Conservation (phyloP, 92 coral and sea anemone genomes). For the Phenganax marumi region DNA sequence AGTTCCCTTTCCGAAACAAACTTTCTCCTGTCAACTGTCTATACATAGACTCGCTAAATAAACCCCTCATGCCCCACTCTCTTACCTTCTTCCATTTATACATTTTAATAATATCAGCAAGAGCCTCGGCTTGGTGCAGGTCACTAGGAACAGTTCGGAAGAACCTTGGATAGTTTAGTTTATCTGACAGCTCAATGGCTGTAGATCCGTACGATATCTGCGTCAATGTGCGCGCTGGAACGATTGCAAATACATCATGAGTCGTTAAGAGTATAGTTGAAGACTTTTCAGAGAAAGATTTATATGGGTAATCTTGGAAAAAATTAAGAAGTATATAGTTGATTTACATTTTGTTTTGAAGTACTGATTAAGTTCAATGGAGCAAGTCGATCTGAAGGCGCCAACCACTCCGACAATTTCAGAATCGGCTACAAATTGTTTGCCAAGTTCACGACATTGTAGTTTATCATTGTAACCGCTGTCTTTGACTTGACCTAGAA, state of each 20-base stretch:
- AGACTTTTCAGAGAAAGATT: too few relatives aligned
- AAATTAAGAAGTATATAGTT: too few relatives aligned
- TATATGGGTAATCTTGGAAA: too few relatives aligned
- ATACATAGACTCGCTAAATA: not conserved
- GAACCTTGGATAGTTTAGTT: conserved; percentile 88
- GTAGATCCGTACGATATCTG: conserved; percentile 96
- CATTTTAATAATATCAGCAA: conserved; percentile 79
- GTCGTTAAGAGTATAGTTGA: too few relatives aligned
- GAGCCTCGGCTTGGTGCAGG: conserved; percentile 73
- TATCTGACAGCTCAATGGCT: conserved; percentile 79
- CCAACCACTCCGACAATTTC: conserved; percentile 94
- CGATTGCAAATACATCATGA: not conserved
- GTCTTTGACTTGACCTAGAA: conserved; percentile 86
- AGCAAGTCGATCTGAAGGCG: conserved; percentile 88
- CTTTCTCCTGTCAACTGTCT: conserved; percentile 6
- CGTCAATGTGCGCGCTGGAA: conserved; percentile 76
- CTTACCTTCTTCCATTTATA: conserved; percentile 94
- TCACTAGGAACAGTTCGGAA: conserved; percentile 94
- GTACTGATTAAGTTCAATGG: conserved; percentile 85
- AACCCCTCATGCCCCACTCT: not conserved
- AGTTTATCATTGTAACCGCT: conserved; percentile 78
- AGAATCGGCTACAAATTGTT: conserved; percentile 87
- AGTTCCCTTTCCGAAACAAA: not conserved
- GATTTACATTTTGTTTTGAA: conserved; percentile 87
- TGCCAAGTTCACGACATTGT: conserved; percentile 83